Conservation (phyloP, 23 tunicate genomes). For the Halocynthia roretzi region DNA sequence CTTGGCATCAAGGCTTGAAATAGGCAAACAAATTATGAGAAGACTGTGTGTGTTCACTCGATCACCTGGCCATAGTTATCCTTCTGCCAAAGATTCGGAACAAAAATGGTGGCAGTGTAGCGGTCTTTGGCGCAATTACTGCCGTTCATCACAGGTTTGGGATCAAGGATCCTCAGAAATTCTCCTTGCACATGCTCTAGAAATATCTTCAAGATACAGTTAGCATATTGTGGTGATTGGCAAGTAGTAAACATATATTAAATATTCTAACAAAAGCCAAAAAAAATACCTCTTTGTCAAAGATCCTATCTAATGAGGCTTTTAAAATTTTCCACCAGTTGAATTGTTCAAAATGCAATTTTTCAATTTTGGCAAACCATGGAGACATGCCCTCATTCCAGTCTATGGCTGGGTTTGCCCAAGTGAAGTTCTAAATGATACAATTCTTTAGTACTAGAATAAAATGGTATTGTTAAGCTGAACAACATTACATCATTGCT, state of each 20-base stretch:
- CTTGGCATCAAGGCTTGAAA: too few relatives aligned
- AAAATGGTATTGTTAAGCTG: too few relatives aligned
- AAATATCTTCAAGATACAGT: background rate
- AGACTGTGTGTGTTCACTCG: too few relatives aligned
- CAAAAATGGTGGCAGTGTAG: slow-evolving; percentile 41
- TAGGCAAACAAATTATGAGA: too few relatives aligned
- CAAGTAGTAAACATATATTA: background rate
- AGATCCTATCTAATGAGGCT: background rate
- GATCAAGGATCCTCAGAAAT: background rate
- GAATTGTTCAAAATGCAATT: slow-evolving; percentile 1
- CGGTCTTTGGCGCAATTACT: slow-evolving; percentile 4
- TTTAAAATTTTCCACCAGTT: background rate
- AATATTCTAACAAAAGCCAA: too few relatives aligned
- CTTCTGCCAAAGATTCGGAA: slow-evolving; percentile 36
- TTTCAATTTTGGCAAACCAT: too few relatives aligned
- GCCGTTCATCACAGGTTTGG: background rate
- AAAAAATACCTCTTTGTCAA: too few relatives aligned
- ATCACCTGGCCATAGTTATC: slow-evolving; percentile 81
- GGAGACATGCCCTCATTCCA: too few relatives aligned
- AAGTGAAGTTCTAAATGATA: too few relatives aligned
- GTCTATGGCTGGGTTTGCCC: too few relatives aligned
- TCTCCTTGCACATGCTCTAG: background rate
- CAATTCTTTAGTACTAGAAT: too few relatives aligned
- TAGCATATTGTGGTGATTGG: background rate
- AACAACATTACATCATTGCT: background rate